Conservation (phyloP, 2,797 vertebrate species). For the Sebastiscus albofasciatus region DNA sequence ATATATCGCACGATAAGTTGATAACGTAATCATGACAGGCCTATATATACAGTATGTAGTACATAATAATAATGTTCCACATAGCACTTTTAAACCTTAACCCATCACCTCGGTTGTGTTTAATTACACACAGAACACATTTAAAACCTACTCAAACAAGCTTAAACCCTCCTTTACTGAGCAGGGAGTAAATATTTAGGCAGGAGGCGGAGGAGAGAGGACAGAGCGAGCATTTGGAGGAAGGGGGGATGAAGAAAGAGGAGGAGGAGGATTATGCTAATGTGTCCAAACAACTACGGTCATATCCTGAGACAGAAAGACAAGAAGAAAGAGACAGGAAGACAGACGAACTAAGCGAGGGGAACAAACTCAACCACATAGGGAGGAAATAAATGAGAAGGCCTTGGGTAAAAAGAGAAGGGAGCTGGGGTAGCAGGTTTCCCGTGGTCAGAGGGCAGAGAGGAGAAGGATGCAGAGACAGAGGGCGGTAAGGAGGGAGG, state of each 20-base stretch:
- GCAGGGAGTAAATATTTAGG: slow-evolving; percentile 73
- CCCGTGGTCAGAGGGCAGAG: slow-evolving; percentile 42
- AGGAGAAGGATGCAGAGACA: slow-evolving; percentile 16
- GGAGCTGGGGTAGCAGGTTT: slow-evolving; percentile 32
- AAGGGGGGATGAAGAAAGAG: slow-evolving; percentile 3
- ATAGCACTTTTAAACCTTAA: not conserved
- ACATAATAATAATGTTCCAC: not conserved
- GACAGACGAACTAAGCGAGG: slow-evolving; percentile 16
- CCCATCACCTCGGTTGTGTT: not conserved
- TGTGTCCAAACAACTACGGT: slow-evolving; percentile 55
- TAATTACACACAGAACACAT: not conserved
- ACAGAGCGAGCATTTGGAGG: slow-evolving; percentile 3
- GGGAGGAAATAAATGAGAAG: slow-evolving; percentile 67
- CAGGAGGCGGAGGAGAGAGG: slow-evolving; percentile 49
- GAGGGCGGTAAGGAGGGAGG: slow-evolving; percentile 22
- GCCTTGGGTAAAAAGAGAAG: slow-evolving; percentile 21
- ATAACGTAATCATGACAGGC: too few relatives aligned
- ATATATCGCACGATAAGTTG: too few relatives aligned
- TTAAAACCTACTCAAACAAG: slow-evolving; percentile 34
- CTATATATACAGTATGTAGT: too few relatives aligned
- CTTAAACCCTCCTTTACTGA: slow-evolving; percentile 47
- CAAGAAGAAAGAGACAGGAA: slow-evolving; percentile 25
- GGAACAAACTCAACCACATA: slow-evolving; percentile 43
- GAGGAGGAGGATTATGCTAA: slow-evolving; percentile 71
- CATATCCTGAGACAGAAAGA: slow-evolving; percentile 25